Evolutionary conservation across 2,113 vertebrate genomes (phyloP), one percentile per base, ranked within the genome.

Genomic region (Dolichallabes microphthalmus): DNA sequence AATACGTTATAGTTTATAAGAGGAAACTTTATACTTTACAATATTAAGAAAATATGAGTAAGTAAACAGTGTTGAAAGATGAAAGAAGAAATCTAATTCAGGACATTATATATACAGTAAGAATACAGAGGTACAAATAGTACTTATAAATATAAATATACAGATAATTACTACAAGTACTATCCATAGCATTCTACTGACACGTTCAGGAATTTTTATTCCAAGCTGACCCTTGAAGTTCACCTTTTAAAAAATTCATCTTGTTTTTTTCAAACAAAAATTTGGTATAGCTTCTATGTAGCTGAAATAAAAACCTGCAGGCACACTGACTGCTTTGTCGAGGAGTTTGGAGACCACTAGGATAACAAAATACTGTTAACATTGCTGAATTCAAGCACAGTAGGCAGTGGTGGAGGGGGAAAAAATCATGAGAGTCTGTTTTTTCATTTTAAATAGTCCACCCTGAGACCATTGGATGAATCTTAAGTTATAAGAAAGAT

Each of bases 321-420:
- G 5, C 45, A 50, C 22, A n/a, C 71, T 1, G 3, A 17, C 19
- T 13, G 1, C 3, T 57, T 57, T 55, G 52, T 53, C 13, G 8
- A 15, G 8, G 74, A 17, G 7, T 30, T 17, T 57, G 8, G 30
- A 57, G 30, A 57, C 17, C 17, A 58, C 27, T 55, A 57, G 14
- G 10, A 20, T 58, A 35, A 57, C 10, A 19, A 63, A 88, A 85
- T 82, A 87, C 63, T 87, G 86, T 82, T 53, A 85, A 32, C 60
- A 80, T 77, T 57, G 35, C 50, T 45, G 3, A 8, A 55, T 19
- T 27, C 50, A 12, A 50, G 35, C 17, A 81, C n/a, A 13, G 77
- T 17, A 63, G 35, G 25, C 15, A 66, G 45, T 19, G 27, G 25
- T 35, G 32, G 32, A 35, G 32, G 1, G 32, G 39, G 13, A 15